Percentiles rank a stretch among this genome's conserved stretches.
These are phyloP conservation scores for Stichopus horrens DNA, from an alignment of 53 echinoderm and acorn worm species.

Conservation along the genomic window DNA sequence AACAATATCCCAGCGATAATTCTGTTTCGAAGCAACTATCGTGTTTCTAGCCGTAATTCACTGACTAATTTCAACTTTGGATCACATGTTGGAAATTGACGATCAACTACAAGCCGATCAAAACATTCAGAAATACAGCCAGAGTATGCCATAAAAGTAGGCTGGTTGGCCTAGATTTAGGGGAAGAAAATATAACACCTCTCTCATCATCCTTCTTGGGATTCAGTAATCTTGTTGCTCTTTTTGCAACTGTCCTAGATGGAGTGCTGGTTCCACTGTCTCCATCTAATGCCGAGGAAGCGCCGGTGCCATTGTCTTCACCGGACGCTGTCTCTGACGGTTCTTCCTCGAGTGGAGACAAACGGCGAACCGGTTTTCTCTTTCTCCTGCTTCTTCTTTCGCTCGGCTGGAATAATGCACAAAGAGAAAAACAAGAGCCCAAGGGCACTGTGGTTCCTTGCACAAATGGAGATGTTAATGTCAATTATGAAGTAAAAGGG, in stretches of 20 bases:
- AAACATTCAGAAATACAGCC: too few relatives aligned
- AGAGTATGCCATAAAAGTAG: too few relatives aligned
- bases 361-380: slow-evolving; percentile 37
- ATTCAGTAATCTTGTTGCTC: background rate
- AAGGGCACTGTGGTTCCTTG: too few relatives aligned
- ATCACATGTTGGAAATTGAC: too few relatives aligned
- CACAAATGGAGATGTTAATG: too few relatives aligned
- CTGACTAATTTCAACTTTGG: too few relatives aligned
- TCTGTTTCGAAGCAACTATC: too few relatives aligned
- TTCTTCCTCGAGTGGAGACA: slow-evolving; percentile 39
- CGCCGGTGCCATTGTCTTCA: background rate
- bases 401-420: background rate
- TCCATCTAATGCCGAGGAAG: background rate
- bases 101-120: too few relatives aligned
- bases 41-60: too few relatives aligned
- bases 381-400: slow-evolving; percentile 54
- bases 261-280: background rate
- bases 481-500: too few relatives aligned
- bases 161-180: background rate
- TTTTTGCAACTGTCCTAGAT: background rate
- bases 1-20: too few relatives aligned
- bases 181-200: background rate
- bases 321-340: background rate
- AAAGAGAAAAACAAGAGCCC: too few relatives aligned
- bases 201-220: slow-evolving; percentile 18